Evolutionary conservation across 2,113 vertebrate species (phyloP).

Genomic region (Thamnophis sirtalis): DNA sequence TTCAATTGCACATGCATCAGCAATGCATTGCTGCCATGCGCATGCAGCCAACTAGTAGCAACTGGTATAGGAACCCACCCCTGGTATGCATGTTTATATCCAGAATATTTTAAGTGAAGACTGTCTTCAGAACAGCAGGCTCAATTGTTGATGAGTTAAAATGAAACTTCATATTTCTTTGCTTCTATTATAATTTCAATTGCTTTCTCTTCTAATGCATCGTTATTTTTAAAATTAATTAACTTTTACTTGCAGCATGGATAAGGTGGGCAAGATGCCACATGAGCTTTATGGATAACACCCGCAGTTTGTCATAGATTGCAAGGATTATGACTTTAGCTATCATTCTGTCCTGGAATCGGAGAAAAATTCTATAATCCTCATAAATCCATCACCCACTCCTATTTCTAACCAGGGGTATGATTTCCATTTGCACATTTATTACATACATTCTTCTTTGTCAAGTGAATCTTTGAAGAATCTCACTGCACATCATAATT

Average conservation of each 20-base stretch:
- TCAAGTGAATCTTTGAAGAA: neutral
- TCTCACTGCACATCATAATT: neutral
- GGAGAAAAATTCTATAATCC: neutral
- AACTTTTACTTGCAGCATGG: neutral
- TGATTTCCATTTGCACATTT: neutral
- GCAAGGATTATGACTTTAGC: neutral
- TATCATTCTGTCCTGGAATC: neutral
- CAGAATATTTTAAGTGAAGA: neutral
- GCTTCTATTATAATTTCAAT: neutral
- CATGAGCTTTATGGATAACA: neutral
- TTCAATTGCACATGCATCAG: too few species aligned
- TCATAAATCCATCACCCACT: neutral
- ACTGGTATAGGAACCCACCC: too few species aligned
- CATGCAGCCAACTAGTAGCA: too few species aligned
- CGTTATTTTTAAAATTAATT: neutral
- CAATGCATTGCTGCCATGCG: too few species aligned
- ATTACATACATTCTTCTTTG: neutral
- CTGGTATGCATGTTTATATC: neutral
- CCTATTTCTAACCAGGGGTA: neutral
- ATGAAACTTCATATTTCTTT: neutral
- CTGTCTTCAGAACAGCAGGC: neutral
- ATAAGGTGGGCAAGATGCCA: neutral
- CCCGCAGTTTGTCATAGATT: neutral
- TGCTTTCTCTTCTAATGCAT: neutral
- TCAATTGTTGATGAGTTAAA: neutral